Conservation (phyloP, 2,888 invertebrate genomes). For the Limnephilus marmoratus region DNA sequence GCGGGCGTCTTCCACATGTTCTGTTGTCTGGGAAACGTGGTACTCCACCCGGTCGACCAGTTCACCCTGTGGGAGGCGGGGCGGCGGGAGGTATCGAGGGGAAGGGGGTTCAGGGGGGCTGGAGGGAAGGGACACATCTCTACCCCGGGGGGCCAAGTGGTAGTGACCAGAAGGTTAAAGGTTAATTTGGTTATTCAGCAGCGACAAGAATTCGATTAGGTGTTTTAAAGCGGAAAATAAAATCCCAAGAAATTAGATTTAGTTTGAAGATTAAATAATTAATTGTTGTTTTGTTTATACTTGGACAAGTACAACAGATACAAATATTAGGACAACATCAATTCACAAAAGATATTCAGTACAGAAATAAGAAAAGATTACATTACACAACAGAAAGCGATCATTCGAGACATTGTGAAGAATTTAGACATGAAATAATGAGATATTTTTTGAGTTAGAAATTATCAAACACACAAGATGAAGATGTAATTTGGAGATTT, state of each 20-base stretch:
- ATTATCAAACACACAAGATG: background rate
- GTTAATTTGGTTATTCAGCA: conserved; percentile 35
- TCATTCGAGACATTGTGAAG: background rate
- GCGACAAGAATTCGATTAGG: background rate
- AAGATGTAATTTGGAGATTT: background rate
- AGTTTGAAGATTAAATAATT: conserved; percentile 5
- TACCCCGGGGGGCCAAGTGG: conserved; percentile 25
- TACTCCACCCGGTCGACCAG: conserved; percentile 96
- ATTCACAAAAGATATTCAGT: background rate
- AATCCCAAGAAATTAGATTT: conserved; percentile 30
- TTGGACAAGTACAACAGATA: background rate
- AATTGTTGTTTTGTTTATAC: background rate
- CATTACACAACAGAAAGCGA: background rate
- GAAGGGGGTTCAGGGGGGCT: background rate
- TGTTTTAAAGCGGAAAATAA: background rate
- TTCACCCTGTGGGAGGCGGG: conserved; percentile 84
- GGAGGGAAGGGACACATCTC: conserved; percentile 25
- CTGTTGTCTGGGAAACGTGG: conserved; percentile 91
- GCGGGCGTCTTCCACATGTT: conserved; percentile 89
- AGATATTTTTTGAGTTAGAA: background rate
- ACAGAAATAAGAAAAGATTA: background rate
- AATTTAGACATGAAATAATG: background rate
- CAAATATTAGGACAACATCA: background rate
- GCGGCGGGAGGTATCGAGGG: background rate
- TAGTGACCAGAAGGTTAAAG: background rate